phyloP scores from a whole-genome alignment of 2,113 vertebrate species.

The Sinocyclocheilus grahami region DNA sequence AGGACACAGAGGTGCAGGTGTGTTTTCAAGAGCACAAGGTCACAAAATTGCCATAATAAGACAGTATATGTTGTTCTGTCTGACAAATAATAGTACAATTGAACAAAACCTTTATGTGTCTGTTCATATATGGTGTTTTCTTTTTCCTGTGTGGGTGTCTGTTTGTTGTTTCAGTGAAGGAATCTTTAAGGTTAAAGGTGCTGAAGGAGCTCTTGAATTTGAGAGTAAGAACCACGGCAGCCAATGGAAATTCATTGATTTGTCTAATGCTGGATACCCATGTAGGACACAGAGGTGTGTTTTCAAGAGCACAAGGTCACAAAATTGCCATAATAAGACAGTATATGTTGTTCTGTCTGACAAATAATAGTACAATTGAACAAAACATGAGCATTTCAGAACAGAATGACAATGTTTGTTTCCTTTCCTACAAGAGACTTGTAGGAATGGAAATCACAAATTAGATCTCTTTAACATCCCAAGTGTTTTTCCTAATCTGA shows the following conservation, averaged over 20 bases:
- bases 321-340: not conserved
- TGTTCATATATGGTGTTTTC: too few relatives aligned
- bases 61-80: not conserved
- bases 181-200: constrained; percentile 17
- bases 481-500: not conserved
- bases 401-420: too few relatives aligned
- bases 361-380: not conserved
- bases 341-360: not conserved
- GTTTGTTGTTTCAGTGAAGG: not conserved
- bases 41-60: not conserved
- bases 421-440: not conserved
- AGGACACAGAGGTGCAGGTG: not conserved
- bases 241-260: constrained; percentile 21
- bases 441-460: not conserved
- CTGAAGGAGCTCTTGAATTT: constrained; percentile 5
- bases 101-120: not conserved
- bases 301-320: not conserved
- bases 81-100: not conserved
- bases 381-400: not conserved
- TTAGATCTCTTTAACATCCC: not conserved
- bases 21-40: not conserved
- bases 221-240: not conserved
- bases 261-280: not conserved
- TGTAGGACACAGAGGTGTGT: not conserved
- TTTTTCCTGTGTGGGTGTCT: not conserved